phyloP scores from a whole-genome alignment of 2,113 vertebrate genomes.

The Oreotragus oreotragus region DNA sequence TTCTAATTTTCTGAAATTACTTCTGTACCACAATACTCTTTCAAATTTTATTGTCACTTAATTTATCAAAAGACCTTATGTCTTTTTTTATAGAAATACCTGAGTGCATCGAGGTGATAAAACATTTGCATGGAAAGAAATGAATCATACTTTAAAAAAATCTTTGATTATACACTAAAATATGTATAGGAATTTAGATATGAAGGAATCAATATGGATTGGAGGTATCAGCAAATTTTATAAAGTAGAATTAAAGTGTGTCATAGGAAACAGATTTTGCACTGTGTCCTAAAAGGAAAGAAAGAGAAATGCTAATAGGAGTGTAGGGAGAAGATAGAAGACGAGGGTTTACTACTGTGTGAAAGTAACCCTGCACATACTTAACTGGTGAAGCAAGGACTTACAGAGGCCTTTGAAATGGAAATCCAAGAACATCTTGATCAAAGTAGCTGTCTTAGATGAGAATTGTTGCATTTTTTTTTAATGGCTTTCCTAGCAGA shows the following conservation, averaged over 20 bases:
- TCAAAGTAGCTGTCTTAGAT: neutral
- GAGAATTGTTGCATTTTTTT: neutral
- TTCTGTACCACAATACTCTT: neutral
- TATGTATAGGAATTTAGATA: neutral
- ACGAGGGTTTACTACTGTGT: accelerated
- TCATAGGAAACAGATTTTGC: neutral
- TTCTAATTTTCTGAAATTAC: neutral
- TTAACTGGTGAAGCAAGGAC: neutral
- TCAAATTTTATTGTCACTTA: neutral
- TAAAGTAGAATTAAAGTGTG: neutral
- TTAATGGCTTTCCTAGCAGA: neutral
- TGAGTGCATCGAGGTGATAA: neutral
- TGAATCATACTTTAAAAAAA: neutral
- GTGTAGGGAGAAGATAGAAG: neutral
- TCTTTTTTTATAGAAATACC: neutral
- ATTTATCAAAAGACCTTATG: neutral
- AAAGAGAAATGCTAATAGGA: neutral
- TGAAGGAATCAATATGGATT: neutral
- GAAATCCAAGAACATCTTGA: neutral
- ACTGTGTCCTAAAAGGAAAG: neutral
- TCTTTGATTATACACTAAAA: neutral
- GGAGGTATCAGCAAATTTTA: neutral
- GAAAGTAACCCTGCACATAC: neutral
- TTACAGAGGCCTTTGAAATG: neutral
- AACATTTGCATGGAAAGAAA: neutral